Evolutionary conservation across 2,888 invertebrate genomes (phyloP).

Genomic region (Heliconius ismenius): DNA sequence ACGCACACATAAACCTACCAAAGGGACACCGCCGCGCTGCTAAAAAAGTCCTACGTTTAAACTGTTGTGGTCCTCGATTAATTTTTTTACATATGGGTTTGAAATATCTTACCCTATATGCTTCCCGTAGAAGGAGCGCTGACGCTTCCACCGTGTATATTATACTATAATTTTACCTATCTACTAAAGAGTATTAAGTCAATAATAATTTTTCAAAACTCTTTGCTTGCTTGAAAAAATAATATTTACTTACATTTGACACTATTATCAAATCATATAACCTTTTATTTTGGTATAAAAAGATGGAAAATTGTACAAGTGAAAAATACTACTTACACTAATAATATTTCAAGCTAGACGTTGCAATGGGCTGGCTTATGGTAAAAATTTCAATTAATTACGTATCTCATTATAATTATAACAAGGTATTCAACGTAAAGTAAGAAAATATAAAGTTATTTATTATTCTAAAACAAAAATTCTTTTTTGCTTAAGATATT

Average conservation of each 20-base stretch:
- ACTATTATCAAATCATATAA: slow-evolving; percentile 11
- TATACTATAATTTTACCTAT: not conserved
- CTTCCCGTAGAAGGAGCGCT: too few relatives aligned
- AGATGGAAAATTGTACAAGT: slow-evolving; percentile 51
- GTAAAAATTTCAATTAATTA: slow-evolving; percentile 38
- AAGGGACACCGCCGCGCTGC: too few relatives aligned
- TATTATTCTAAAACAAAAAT: too few relatives aligned
- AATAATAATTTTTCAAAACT: not conserved
- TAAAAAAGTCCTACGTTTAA: too few relatives aligned
- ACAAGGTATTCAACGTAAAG: too few relatives aligned
- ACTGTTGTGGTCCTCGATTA: too few relatives aligned
- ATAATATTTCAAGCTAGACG: slow-evolving; percentile 38
- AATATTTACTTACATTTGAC: slow-evolving; percentile 1
- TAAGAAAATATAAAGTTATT: too few relatives aligned
- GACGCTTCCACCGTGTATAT: not conserved
- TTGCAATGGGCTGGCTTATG: slow-evolving; percentile 51
- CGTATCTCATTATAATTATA: not conserved
- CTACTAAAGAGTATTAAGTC: slow-evolving; percentile 8
- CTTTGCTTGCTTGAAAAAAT: not conserved
- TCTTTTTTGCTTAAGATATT: too few relatives aligned
- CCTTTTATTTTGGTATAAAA: slow-evolving; percentile 27
- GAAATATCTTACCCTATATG: too few relatives aligned
- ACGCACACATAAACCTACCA: too few relatives aligned
- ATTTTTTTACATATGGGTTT: too few relatives aligned
- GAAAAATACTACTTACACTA: slow-evolving; percentile 21